Percentiles rank a stretch among this genome's conserved stretches.
phyloP scores from a whole-genome alignment of 1,140 invertebrate species.

The Lordiphosa stackelbergi region DNA sequence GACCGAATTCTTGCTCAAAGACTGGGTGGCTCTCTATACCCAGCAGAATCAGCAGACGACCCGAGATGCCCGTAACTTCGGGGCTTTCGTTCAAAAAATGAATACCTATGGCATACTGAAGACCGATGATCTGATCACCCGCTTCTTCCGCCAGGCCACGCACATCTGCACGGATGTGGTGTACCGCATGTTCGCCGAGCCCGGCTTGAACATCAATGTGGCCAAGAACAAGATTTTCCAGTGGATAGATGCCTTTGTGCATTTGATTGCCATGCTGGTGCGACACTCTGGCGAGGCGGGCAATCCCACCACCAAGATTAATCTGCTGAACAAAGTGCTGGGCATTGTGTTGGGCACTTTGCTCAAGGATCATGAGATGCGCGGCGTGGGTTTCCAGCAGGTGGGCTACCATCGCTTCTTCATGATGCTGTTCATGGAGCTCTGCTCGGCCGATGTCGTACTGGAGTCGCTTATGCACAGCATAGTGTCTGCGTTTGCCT shows the following conservation, averaged over 20 bases:
- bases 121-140: slow-evolving; percentile 96
- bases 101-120: slow-evolving; percentile 97
- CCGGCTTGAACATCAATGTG: slow-evolving; percentile 79
- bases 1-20: slow-evolving; percentile 93
- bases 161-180: slow-evolving; percentile 98
- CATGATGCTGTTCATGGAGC: slow-evolving; percentile 97
- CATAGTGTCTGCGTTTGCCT: slow-evolving; percentile 91
- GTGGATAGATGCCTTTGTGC: slow-evolving; percentile 96
- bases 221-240: slow-evolving; percentile 95
- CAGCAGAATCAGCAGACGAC: slow-evolving; percentile 83
- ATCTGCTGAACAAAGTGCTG: slow-evolving; percentile 96
- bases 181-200: slow-evolving; percentile 85
- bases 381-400: slow-evolving; percentile 94
- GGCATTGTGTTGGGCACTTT: slow-evolving; percentile 97
- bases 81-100: slow-evolving; percentile 96
- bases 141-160: slow-evolving; percentile 97
- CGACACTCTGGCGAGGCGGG: slow-evolving; percentile 94
- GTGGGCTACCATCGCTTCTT: slow-evolving; percentile 98
- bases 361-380: slow-evolving; percentile 95
- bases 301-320: slow-evolving; percentile 96
- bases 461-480: slow-evolving; percentile 79
- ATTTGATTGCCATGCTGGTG: slow-evolving; percentile 95
- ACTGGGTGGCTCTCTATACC: slow-evolving; percentile 95
- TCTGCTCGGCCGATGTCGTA: slow-evolving; percentile 94
- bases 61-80: slow-evolving; percentile 96